phyloP scores from a whole-genome alignment of 2,113 vertebrate genomes.

The Cottus gobio region DNA sequence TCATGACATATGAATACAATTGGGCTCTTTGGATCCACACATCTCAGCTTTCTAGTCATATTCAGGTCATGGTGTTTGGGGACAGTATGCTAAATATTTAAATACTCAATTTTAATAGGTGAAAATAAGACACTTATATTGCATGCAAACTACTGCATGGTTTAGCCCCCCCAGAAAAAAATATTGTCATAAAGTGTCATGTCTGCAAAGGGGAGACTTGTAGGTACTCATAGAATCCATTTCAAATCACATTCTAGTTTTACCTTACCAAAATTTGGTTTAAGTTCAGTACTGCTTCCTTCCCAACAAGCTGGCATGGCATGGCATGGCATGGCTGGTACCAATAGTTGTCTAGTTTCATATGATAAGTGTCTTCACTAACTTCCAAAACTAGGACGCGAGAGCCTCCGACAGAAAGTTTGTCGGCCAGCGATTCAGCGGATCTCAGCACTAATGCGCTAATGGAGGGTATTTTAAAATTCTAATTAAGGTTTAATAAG shows the following conservation, averaged over 20 bases:
- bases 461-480: neutral
- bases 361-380: neutral
- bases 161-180: no score
- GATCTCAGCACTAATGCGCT: neutral
- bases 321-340: no score
- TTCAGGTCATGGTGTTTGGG: no score
- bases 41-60: no score
- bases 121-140: neutral
- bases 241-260: neutral
- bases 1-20: no score
- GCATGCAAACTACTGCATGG: neutral
- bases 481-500: neutral
- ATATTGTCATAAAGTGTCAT: neutral
- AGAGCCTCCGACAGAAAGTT: neutral
- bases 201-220: neutral
- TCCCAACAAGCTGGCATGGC: no score
- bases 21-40: no score
- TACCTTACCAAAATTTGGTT: neutral
- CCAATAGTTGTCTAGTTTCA: neutral
- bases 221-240: neutral
- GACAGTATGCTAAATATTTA: no score
- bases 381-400: neutral
- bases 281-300: neutral
- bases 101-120: no score
- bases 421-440: neutral